phyloP scores from a whole-genome alignment of 2,113 vertebrate genomes.

The Synodontis membranacea region DNA sequence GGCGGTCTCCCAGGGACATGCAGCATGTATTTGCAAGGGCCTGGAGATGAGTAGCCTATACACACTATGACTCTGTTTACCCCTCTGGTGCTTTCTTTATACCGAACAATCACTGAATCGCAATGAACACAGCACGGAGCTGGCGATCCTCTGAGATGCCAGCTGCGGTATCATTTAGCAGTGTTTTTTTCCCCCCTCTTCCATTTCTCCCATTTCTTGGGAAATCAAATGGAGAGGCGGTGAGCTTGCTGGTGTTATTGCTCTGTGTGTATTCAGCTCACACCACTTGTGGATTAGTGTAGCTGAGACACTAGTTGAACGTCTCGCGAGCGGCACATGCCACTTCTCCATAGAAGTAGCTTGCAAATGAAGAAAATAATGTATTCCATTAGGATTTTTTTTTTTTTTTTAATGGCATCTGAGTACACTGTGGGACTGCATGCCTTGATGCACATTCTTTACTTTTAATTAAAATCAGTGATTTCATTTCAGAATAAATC shows the following conservation, averaged over 20 bases:
- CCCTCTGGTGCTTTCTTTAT: conserved; percentile 43
- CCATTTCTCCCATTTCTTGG: conserved; percentile 31
- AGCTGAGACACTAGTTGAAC: conserved; percentile 45
- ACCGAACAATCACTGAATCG: conserved; percentile 40
- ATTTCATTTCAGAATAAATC: conserved; percentile 49
- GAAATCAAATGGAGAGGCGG: conserved; percentile 47
- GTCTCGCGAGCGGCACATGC: conserved; percentile 54
- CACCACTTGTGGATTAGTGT: conserved; percentile 45
- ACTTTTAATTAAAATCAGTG: conserved; percentile 58
- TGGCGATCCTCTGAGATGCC: conserved; percentile 41
- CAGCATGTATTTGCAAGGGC: conserved; percentile 32
- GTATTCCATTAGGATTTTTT: conserved; percentile 72
- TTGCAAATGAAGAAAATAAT: conserved; percentile 69
- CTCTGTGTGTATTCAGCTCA: conserved; percentile 29
- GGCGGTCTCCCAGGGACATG: conserved; percentile 1
- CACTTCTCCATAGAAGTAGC: conserved; percentile 44
- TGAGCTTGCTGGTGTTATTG: conserved; percentile 29
- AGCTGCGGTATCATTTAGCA: conserved; percentile 44
- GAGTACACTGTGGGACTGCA: conserved; percentile 52
- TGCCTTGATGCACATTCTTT: conserved; percentile 43
- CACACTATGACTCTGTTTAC: conserved; percentile 39
- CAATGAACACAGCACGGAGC: conserved; percentile 29
- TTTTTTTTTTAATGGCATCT: conserved; percentile 64
- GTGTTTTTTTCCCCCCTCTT: conserved; percentile 17
- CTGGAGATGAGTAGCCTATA: conserved; percentile 22